These are phyloP conservation scores for Drosophila helvetica DNA, from an alignment of 2,888 invertebrate species.

Conservation along the genomic window DNA sequence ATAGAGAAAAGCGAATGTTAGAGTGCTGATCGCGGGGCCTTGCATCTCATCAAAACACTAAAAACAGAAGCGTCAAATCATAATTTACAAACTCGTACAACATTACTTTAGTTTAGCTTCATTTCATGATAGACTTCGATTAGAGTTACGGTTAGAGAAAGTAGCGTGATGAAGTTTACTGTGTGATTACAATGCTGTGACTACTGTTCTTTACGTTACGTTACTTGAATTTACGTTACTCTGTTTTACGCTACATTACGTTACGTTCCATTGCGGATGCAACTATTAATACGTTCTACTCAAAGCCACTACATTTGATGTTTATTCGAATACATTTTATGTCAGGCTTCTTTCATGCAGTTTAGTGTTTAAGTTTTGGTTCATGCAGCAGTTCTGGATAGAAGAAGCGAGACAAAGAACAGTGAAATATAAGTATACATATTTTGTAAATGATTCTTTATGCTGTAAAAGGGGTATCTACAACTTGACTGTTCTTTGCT, in stretches of 20 bases:
- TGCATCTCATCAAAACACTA: conserved; percentile 61
- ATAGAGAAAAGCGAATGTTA: conserved; percentile 55
- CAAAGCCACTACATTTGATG: conserved; percentile 27
- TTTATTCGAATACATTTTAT: conserved; percentile 30
- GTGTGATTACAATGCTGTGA: conserved; percentile 55
- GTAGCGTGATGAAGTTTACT: conserved; percentile 57
- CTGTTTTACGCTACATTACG: conserved; percentile 27
- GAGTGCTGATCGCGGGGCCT: conserved; percentile 26
- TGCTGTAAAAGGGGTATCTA: not conserved
- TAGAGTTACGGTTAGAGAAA: conserved; percentile 48
- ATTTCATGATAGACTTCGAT: conserved; percentile 45
- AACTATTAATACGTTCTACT: conserved; percentile 47
- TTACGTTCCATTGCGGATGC: conserved; percentile 61
- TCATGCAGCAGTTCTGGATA: conserved; percentile 20
- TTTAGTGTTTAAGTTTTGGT: conserved; percentile 26
- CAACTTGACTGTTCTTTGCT: conserved; percentile 14
- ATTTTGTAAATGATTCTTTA: not conserved
- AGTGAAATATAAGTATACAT: conserved; percentile 9
- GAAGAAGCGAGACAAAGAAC: conserved; percentile 1
- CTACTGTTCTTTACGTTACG: conserved; percentile 32
- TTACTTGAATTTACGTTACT: conserved; percentile 6
- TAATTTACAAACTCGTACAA: conserved; percentile 59
- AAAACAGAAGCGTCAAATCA: conserved; percentile 70
- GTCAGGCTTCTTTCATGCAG: conserved; percentile 41
- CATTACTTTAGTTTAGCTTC: conserved; percentile 65